phyloP scores from a whole-genome alignment of 2,888 invertebrate genomes.

The Epistrophella euchroma region DNA sequence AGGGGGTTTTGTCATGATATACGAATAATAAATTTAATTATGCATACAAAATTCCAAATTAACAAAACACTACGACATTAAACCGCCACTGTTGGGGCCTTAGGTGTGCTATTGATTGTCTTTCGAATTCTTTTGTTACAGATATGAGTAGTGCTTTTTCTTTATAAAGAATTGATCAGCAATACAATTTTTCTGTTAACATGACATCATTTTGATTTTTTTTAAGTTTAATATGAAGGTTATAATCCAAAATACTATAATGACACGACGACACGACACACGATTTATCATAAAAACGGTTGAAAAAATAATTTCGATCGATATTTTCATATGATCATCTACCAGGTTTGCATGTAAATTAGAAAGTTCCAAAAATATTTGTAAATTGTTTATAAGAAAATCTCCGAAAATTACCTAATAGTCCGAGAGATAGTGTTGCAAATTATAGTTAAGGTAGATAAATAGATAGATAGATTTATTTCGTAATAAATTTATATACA shows the following conservation, averaged over 20 bases:
- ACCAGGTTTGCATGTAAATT: slow-evolving; percentile 45
- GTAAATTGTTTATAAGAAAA: not conserved
- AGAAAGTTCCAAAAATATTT: slow-evolving; percentile 16
- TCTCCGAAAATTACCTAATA: not conserved
- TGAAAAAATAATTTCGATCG: slow-evolving; percentile 51
- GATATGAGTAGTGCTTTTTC: not conserved
- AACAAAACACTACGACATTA: not conserved
- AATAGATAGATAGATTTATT: too few relatives aligned
- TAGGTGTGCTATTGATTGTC: not conserved
- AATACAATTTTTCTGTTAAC: not conserved
- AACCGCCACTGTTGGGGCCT: not conserved
- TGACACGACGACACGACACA: not conserved
- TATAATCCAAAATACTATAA: not conserved
- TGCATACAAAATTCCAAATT: too few relatives aligned
- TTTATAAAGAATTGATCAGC: not conserved
- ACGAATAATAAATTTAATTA: not conserved
- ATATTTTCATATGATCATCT: slow-evolving; percentile 63
- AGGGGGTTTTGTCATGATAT: not conserved
- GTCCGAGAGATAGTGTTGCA: not conserved
- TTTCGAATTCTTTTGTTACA: not conserved
- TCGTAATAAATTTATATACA: too few relatives aligned
- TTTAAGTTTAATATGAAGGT: not conserved
- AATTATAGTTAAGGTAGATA: too few relatives aligned
- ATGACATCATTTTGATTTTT: not conserved
- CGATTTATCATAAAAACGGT: slow-evolving; percentile 54